phyloP scores from a whole-genome alignment of 2,113 vertebrate genomes.

The Percopsis transmontana region DNA sequence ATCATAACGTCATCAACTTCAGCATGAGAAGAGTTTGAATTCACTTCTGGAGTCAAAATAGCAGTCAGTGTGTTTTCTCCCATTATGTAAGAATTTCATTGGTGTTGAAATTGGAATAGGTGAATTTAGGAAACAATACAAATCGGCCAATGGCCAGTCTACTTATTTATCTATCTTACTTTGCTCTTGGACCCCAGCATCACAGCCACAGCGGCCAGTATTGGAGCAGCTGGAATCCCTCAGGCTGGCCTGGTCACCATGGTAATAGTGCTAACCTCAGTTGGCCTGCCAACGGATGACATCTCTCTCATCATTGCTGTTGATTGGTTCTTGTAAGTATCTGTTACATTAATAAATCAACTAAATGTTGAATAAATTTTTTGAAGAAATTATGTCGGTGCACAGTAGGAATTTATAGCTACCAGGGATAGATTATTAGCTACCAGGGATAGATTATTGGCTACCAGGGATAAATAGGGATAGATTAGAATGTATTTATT shows the following conservation, averaged over 20 bases:
- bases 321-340: constrained; percentile 98
- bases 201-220: constrained; percentile 95
- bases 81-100: no score
- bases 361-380: background rate
- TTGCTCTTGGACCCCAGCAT: constrained; percentile 77
- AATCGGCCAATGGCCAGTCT: background rate
- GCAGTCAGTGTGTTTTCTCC: no score
- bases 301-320: constrained; percentile 95
- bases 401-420: background rate
- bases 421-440: background rate
- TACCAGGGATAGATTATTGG: background rate
- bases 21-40: no score
- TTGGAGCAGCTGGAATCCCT: constrained; percentile 96
- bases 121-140: no score
- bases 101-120: no score
- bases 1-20: no score
- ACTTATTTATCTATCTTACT: background rate
- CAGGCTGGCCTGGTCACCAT: constrained; percentile 98
- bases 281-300: constrained; percentile 96
- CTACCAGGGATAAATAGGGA: background rate
- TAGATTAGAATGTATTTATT: no score
- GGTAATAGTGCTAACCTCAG: constrained; percentile 96
- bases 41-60: no score
- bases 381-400: no score
- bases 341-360: background rate